Base-by-base conservation (phyloP, 2,797 vertebrate species). In the Enteromius fasciolatus region DNA sequence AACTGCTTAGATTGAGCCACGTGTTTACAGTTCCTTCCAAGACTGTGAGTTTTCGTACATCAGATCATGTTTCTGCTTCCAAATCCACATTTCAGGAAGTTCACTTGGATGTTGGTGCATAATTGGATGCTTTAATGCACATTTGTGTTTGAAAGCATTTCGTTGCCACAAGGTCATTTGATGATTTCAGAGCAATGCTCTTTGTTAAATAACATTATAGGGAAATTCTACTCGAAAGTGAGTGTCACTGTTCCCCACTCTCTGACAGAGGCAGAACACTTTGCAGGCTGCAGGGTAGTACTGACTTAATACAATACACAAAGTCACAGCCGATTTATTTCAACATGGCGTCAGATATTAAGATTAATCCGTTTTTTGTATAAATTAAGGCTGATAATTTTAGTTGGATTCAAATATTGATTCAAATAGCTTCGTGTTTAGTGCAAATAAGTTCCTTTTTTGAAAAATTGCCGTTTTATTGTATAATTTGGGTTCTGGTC, bases 21-120 rank as follows among this genome's bases (percentile, higher is more conserved):
- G 59, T 74, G 59, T 66, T 33, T 14, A 66, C 33, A 57, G 48
- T 76, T 82, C 25, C 33, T 54, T 54, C 46, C 61, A 82, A 59
- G 33, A 68, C 44, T 77, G 10, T n/a, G 9, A 77, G 18, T 31
- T 64, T 59, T 59, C 14, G 17, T 57, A 41, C 14, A 20, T 78
- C 20, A n/a, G 23, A 41, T 54, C n/a, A 36, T 39, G 18, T 50
- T 54, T 74, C 72, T 12, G 48, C 50, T 74, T 20, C 18, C 50
- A 52, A 20, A 33, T 74, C 33, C 3, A 74, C 18, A 54, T 52
- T 52, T 78, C 63, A 39, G 48, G 31, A 68, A 39, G 54, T 54
- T 25, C 4, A 18, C 28, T 50, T 64, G 61, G 25, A 23, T 41
- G 20, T 17, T 25, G 76, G 28, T 17, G 23, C 63, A 4, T 41